These are phyloP conservation scores for Ctenodactylus gundi DNA, from an alignment of 2,113 vertebrate genomes.

Conservation along the genomic window DNA sequence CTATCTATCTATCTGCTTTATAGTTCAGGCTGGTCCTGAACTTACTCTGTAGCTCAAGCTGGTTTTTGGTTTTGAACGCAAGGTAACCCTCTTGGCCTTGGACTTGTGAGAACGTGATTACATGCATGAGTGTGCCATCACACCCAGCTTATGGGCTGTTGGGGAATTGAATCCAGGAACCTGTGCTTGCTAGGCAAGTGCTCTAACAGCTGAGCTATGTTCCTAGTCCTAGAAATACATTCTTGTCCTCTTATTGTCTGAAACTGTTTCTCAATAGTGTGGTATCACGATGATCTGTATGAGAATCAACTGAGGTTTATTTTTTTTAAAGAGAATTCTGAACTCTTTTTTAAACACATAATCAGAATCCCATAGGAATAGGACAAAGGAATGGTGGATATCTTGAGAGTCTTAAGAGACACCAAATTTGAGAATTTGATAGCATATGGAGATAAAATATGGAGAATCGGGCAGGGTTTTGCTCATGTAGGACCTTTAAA, in stretches of 20 bases:
- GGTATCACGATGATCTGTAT: background rate
- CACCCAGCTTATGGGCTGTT: no score
- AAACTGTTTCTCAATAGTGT: background rate
- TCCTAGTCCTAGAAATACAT: background rate
- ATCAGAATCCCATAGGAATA: background rate
- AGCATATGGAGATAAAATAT: background rate
- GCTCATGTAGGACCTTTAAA: background rate
- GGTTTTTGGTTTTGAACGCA: no score
- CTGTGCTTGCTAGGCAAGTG: no score
- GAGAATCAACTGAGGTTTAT: background rate
- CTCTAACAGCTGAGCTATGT: no score
- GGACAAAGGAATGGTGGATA: background rate
- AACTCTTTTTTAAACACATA: background rate
- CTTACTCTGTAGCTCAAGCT: no score
- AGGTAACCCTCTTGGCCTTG: no score
- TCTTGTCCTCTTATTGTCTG: background rate
- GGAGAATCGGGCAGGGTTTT: background rate
- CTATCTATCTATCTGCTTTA: no score
- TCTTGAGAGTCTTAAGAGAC: background rate
- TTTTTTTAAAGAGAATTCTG: background rate
- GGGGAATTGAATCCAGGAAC: no score
- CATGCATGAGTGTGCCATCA: no score
- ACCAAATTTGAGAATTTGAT: background rate
- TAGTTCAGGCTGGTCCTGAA: no score
- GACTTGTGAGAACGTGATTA: no score